Conservation (phyloP, 2,797 vertebrate species). For the Knipowitschia caucasica region DNA sequence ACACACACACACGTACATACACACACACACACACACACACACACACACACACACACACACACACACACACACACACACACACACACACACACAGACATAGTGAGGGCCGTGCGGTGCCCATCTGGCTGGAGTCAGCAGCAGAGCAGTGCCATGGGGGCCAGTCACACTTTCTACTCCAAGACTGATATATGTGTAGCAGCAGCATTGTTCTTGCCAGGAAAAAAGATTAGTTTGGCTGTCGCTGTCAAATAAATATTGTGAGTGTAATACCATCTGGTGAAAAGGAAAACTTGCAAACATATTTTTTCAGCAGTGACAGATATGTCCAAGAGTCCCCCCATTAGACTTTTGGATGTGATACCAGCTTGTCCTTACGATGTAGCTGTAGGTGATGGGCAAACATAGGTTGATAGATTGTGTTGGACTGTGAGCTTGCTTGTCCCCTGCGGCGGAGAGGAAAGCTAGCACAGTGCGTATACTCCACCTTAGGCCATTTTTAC, state of each 20-base stretch:
- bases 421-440: slow-evolving; percentile 42
- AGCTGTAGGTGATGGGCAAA: slow-evolving; percentile 47
- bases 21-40: slow-evolving; percentile 41
- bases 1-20: slow-evolving; percentile 41
- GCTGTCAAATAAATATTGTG: slow-evolving; percentile 46
- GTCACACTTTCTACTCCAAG: slow-evolving; percentile 22
- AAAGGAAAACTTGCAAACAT: slow-evolving; percentile 23
- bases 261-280: slow-evolving; percentile 35
- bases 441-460: slow-evolving; percentile 40
- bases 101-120: slow-evolving; percentile 37
- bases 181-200: slow-evolving; percentile 39
- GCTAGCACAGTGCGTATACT: slow-evolving; percentile 51
- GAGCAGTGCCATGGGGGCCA: slow-evolving; percentile 43
- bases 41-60: slow-evolving; percentile 42
- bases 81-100: slow-evolving; percentile 39
- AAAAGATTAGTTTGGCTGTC: slow-evolving; percentile 34
- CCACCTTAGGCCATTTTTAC: slow-evolving; percentile 63
- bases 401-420: slow-evolving; percentile 60
- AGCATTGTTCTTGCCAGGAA: slow-evolving; percentile 31
- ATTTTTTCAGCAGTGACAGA: slow-evolving; percentile 38
- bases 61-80: slow-evolving; percentile 41
- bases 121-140: slow-evolving; percentile 46
- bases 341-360: slow-evolving; percentile 35
- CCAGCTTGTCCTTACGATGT: slow-evolving; percentile 22
- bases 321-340: slow-evolving; percentile 35